A percentile compares a stretch with the other conserved stretches of the same genome.
phyloP scores from a whole-genome alignment of 2,113 vertebrate genomes.

The Atractosteus spatula region DNA sequence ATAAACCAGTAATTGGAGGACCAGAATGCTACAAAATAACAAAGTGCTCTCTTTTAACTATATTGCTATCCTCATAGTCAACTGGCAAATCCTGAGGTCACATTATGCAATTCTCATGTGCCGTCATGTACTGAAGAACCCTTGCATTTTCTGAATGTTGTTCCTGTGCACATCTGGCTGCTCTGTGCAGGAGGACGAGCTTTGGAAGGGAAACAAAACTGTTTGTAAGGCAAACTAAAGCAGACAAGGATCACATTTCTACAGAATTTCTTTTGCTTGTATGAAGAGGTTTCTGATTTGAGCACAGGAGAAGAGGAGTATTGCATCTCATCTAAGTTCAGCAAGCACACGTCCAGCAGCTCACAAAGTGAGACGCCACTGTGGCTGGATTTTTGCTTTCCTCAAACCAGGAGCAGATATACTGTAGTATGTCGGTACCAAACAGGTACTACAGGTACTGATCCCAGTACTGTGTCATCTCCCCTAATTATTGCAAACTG shows the following conservation, averaged over 20 bases:
- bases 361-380: no score
- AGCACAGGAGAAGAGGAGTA: no score
- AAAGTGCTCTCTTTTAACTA: no score
- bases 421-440: neutral
- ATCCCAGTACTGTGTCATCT: neutral
- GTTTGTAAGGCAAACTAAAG: neutral
- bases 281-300: neutral
- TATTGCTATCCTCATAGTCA: no score
- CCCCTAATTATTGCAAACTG: neutral
- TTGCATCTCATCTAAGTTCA: neutral
- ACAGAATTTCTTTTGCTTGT: neutral
- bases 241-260: neutral
- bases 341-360: neutral
- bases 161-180: no score
- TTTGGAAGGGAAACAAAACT: no score
- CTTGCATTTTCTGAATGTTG: no score
- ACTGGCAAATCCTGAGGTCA: neutral
- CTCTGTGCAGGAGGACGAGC: neutral
- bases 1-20: neutral
- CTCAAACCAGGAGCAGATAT: no score
- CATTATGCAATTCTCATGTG: neutral
- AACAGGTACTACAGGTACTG: neutral
- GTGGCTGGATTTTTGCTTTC: no score
- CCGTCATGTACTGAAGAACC: no score
- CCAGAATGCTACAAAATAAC: neutral